Evolutionary conservation across 1,140 invertebrate genomes (phyloP).

Genomic region (Lasaia peninsularis): DNA sequence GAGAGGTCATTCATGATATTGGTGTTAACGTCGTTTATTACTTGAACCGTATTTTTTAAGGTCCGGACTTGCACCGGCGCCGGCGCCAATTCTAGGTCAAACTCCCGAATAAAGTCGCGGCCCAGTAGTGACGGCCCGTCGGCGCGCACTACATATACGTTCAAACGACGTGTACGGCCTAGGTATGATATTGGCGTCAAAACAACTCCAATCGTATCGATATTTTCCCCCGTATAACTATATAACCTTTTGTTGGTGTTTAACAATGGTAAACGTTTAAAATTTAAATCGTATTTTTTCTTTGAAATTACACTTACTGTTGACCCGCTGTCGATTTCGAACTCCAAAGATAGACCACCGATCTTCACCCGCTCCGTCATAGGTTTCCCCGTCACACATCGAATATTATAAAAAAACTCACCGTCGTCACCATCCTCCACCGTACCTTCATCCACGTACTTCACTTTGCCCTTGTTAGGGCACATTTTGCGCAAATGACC

Average conservation of each 20-base stretch:
- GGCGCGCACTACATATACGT: constrained; percentile 19
- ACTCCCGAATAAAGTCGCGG: no score
- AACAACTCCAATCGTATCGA: constrained; percentile 18
- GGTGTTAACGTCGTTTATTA: no score
- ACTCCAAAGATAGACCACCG: constrained; percentile 22
- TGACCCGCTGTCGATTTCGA: constrained; percentile 31
- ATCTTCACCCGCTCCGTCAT: constrained; percentile 20
- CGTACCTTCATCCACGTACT: constrained; percentile 11
- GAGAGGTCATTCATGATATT: no score
- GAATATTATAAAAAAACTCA: constrained; percentile 20
- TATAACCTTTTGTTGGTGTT: background rate
- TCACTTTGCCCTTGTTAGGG: constrained; percentile 8
- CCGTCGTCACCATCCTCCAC: constrained; percentile 13
- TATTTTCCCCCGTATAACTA: constrained; percentile 20
- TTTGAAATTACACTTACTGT: constrained; percentile 28
- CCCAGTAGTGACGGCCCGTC: background rate
- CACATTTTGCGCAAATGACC: constrained; percentile 18
- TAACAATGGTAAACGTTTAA: background rate
- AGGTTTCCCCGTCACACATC: constrained; percentile 17
- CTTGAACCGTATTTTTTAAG: no score
- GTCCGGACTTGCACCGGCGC: no score
- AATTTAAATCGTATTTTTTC: constrained; percentile 13
- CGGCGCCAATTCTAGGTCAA: no score
- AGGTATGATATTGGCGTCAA: constrained; percentile 16
- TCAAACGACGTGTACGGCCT: constrained; percentile 11